Conservation (phyloP, 1,140 invertebrate species). For the Gonioctena quinquepunctata region DNA sequence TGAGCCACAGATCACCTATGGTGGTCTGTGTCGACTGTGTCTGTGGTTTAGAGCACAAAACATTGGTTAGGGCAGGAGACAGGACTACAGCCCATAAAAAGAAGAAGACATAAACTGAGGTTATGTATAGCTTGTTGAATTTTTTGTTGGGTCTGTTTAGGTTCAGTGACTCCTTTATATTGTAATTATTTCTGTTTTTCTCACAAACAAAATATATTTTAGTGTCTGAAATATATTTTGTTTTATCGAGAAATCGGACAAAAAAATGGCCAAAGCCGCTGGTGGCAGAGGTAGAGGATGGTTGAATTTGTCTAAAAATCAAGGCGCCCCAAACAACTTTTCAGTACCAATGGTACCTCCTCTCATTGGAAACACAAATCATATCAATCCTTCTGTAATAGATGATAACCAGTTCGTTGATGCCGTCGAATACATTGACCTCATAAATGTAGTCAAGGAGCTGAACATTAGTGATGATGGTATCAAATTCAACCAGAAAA, state of each 20-base stretch:
- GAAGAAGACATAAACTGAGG: no score
- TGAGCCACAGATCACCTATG: no score
- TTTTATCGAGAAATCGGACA: neutral
- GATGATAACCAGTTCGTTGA: conserved; percentile 27
- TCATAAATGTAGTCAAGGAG: conserved; percentile 37
- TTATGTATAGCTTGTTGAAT: no score
- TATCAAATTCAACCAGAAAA: conserved; percentile 49
- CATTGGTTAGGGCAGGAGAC: no score
- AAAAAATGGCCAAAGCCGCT: conserved; percentile 32
- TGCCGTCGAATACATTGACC: conserved; percentile 21
- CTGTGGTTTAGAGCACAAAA: no score
- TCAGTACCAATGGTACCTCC: neutral
- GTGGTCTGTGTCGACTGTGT: no score
- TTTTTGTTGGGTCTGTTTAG: no score
- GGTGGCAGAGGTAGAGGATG: conserved; percentile 48
- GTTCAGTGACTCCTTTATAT: no score
- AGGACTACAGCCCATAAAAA: no score
- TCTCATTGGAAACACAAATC: neutral
- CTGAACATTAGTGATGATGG: conserved; percentile 46
- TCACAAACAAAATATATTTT: neutral
- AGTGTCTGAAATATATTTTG: neutral
- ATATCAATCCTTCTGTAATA: neutral
- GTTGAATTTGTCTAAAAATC: conserved; percentile 41
- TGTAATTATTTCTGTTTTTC: no score
- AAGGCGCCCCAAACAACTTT: neutral